Percentiles rank a stretch among this genome's conserved stretches.
These are phyloP conservation scores for Cosmia pyralina DNA, from an alignment of 2,888 invertebrate genomes.

Conservation along the genomic window DNA sequence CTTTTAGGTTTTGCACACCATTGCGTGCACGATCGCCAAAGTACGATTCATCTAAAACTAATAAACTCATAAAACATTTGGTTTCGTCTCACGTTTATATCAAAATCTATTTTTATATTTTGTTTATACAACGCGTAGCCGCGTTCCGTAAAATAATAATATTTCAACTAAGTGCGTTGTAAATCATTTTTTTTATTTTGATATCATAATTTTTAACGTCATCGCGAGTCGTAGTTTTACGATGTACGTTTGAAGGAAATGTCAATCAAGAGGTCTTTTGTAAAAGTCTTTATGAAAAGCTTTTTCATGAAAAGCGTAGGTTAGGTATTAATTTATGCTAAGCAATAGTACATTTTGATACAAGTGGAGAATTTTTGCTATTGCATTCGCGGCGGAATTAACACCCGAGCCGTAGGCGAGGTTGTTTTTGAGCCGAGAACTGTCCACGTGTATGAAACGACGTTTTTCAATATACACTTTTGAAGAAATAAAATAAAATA, in stretches of 20 bases:
- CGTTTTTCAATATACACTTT: too few relatives aligned
- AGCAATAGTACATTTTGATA: too few relatives aligned
- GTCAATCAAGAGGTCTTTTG: conserved; percentile 36
- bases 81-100: conserved; percentile 40
- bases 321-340: not conserved
- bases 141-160: conserved; percentile 46
- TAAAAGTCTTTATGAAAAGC: conserved; percentile 18
- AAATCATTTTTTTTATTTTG: conserved; percentile 46
- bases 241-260: conserved; percentile 29
- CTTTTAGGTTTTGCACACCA: not conserved
- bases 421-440: too few relatives aligned
- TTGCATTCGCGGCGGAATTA: too few relatives aligned
- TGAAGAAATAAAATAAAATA: too few relatives aligned
- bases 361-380: too few relatives aligned
- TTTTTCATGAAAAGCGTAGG: conserved; percentile 1
- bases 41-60: conserved; percentile 39
- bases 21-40: conserved; percentile 3
- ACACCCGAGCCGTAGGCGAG: too few relatives aligned
- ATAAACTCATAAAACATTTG: conserved; percentile 44
- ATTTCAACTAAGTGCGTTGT: conserved; percentile 44
- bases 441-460: too few relatives aligned
- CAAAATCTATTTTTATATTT: conserved; percentile 51
- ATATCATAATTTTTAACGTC: conserved; percentile 49
- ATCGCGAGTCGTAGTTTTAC: conserved; percentile 35
- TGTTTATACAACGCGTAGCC: conserved; percentile 42